These are phyloP conservation scores for Anhinga anhinga DNA, from an alignment of 2,113 vertebrate genomes.

Conservation along the genomic window DNA sequence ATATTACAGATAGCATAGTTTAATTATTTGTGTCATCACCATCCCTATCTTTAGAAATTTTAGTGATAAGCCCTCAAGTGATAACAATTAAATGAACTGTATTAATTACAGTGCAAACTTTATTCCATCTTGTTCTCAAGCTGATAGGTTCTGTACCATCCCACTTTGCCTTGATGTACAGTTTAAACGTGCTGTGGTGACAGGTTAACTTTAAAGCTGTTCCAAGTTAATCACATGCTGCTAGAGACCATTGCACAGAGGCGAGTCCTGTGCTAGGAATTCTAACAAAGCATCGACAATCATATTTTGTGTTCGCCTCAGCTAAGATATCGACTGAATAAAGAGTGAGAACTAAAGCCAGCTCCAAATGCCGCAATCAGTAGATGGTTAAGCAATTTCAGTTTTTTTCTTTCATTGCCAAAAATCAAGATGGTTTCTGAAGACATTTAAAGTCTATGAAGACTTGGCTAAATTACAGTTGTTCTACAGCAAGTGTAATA, in stretches of 20 bases:
- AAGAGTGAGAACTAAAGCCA: neutral
- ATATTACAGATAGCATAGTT: neutral
- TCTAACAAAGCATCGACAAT: neutral
- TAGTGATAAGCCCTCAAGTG: neutral
- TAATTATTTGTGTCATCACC: neutral
- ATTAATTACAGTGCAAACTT: slow-evolving; percentile 27
- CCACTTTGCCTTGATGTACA: neutral
- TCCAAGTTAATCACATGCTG: slow-evolving; percentile 29
- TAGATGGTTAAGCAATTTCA: neutral
- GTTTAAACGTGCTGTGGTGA: neutral
- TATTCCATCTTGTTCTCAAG: neutral
- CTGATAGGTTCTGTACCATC: neutral
- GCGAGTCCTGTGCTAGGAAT: neutral
- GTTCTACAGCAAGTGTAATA: neutral
- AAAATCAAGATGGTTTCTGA: slow-evolving; percentile 20
- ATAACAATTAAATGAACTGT: slow-evolving; percentile 4
- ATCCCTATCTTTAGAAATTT: neutral
- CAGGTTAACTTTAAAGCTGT: neutral
- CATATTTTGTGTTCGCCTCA: neutral
- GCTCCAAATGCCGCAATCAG: neutral
- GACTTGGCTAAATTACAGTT: slow-evolving; percentile 25
- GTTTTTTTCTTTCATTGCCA: neutral
- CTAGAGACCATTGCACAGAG: neutral
- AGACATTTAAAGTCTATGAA: slow-evolving; percentile 3
- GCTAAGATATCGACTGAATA: neutral